Evolutionary conservation across 2,888 invertebrate species (phyloP).

Genomic region (Agrenia bidenticulata): DNA sequence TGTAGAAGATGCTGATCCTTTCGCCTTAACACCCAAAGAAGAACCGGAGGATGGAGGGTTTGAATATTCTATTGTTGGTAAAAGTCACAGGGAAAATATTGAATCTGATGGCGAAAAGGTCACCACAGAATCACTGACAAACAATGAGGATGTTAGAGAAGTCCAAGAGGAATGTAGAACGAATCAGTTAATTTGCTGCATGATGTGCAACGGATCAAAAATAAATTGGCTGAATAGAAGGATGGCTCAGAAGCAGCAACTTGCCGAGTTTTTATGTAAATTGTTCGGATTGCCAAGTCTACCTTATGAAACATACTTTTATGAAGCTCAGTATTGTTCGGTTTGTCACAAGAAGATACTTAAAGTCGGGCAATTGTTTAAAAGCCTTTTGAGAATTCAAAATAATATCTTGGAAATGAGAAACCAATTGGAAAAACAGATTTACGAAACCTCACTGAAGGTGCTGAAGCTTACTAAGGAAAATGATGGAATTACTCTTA

Average conservation of each 20-base stretch:
- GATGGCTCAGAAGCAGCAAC: background rate
- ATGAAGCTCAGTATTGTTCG: background rate
- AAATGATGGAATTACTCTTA: background rate
- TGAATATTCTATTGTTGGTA: background rate
- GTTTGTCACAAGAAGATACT: background rate
- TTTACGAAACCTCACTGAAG: no score
- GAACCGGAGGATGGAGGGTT: background rate
- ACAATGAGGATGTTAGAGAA: background rate
- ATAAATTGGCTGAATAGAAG: background rate
- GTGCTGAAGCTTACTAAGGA: background rate
- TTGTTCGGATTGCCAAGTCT: background rate
- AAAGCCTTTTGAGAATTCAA: background rate
- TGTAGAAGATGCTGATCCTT: background rate
- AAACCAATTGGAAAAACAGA: background rate
- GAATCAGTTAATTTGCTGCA: background rate
- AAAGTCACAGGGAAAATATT: background rate
- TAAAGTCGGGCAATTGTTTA: background rate
- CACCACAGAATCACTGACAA: background rate
- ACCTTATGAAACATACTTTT: background rate
- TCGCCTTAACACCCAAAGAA: background rate
- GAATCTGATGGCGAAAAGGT: background rate
- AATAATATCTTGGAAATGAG: background rate
- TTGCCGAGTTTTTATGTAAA: background rate
- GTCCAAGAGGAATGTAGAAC: background rate
- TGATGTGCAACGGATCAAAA: background rate